These are phyloP conservation scores for Drosophila trapezifrons DNA, from an alignment of 1,140 invertebrate genomes.

Conservation along the genomic window DNA sequence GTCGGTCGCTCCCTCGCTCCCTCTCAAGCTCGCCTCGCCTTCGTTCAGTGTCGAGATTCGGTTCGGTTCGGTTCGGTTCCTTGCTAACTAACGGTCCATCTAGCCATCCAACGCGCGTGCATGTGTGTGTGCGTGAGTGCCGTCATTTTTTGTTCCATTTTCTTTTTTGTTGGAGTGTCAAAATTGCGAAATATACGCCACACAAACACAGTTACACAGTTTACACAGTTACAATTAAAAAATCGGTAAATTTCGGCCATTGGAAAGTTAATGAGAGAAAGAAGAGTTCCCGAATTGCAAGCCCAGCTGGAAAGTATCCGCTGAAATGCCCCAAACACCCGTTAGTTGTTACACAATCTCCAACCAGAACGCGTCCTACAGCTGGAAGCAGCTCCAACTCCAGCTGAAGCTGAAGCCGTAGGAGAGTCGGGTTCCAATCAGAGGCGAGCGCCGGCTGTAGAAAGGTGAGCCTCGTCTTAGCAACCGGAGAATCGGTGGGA, in stretches of 20 bases:
- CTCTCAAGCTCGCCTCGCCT: not conserved
- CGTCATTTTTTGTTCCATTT: slow-evolving; percentile 10
- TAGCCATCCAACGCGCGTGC: not conserved
- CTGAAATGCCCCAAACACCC: slow-evolving; percentile 19
- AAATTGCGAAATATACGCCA: not conserved
- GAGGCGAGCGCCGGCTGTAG: slow-evolving; percentile 29
- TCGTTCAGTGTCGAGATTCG: slow-evolving; percentile 9
- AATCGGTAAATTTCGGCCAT: too few species aligned
- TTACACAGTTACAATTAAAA: not conserved
- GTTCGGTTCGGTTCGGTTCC: slow-evolving; percentile 1
- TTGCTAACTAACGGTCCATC: slow-evolving; percentile 5
- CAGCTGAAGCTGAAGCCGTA: slow-evolving; percentile 14
- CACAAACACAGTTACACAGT: not conserved
- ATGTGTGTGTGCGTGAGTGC: slow-evolving; percentile 4
- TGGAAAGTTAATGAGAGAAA: not conserved
- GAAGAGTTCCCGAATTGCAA: too few species aligned
- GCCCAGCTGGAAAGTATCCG: not conserved
- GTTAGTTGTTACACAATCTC: slow-evolving; percentile 16
- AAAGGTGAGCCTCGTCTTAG: slow-evolving; percentile 21
- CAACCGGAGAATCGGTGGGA: slow-evolving; percentile 33
- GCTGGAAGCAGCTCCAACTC: slow-evolving; percentile 7
- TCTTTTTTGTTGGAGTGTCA: not conserved
- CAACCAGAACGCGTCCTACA: slow-evolving; percentile 3
- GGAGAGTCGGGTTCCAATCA: slow-evolving; percentile 34
- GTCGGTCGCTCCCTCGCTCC: slow-evolving; percentile 58